phyloP scores from a whole-genome alignment of 2,797 vertebrate genomes.

The Anguilla marmorata region DNA sequence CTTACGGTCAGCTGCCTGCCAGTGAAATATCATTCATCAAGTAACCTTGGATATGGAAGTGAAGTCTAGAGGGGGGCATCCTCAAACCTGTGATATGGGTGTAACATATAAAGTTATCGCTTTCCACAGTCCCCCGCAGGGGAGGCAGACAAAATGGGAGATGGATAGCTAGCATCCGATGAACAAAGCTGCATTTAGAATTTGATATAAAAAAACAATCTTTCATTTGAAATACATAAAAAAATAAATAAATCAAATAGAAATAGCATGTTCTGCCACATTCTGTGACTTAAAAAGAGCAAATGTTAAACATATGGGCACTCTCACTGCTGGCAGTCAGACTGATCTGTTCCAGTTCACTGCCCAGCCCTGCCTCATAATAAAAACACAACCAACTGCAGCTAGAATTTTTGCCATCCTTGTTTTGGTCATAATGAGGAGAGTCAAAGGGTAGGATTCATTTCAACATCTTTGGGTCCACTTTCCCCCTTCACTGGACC shows the following conservation, averaged over 20 bases:
- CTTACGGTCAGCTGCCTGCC: constrained; percentile 19
- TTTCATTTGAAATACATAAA: background rate
- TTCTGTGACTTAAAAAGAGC: background rate
- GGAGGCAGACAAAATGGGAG: background rate
- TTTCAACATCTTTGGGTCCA: background rate
- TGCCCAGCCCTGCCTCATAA: background rate
- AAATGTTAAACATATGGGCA: background rate
- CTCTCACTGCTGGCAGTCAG: background rate
- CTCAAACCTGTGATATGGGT: background rate
- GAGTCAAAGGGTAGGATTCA: background rate
- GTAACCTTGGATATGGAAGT: constrained; percentile 24
- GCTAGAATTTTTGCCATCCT: background rate
- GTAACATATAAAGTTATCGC: background rate
- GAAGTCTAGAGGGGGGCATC: background rate
- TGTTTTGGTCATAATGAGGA: background rate
- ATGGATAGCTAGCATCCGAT: background rate
- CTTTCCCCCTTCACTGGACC: background rate
- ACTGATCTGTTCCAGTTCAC: background rate
- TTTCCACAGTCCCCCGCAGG: background rate
- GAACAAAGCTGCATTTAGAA: background rate
- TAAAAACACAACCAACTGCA: background rate
- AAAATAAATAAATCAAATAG: background rate
- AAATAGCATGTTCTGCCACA: background rate
- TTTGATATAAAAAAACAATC: background rate
- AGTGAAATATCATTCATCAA: constrained; percentile 29